phyloP scores from a whole-genome alignment of 2,797 vertebrate species.

The Hypotaenidia okinawae region DNA sequence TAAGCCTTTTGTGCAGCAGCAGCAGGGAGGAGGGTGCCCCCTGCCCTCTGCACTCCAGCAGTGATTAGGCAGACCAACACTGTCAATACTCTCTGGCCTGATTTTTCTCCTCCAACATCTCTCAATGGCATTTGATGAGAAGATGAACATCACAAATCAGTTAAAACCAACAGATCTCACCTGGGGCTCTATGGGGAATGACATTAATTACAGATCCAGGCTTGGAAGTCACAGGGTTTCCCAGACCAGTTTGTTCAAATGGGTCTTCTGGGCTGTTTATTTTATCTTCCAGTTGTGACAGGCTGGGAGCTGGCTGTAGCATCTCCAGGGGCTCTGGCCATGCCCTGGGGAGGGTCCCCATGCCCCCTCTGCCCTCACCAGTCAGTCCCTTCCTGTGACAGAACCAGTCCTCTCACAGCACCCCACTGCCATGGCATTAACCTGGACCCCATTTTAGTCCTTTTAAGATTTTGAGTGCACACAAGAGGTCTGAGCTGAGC shows the following conservation, averaged over 20 bases:
- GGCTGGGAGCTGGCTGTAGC: not conserved
- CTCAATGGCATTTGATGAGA: not conserved
- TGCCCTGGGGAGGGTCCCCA: not conserved
- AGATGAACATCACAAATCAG: not conserved
- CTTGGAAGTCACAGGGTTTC: not conserved
- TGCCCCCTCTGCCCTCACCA: not conserved
- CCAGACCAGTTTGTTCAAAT: not conserved
- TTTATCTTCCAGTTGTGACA: rapidly evolving
- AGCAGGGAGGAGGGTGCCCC: not conserved
- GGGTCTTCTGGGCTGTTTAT: rapidly evolving
- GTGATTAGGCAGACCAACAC: not conserved
- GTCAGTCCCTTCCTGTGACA: too few relatives aligned
- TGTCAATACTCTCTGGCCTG: rapidly evolving
- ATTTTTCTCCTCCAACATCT: not conserved
- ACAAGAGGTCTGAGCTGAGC: too few relatives aligned
- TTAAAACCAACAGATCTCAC: not conserved
- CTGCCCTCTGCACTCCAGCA: rapidly evolving
- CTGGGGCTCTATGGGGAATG: not conserved
- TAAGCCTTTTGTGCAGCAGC: rapidly evolving
- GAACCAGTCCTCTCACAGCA: not conserved
- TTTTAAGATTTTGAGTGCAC: not conserved
- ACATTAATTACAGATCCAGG: not conserved
- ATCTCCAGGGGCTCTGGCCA: not conserved
- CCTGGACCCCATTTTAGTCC: too few relatives aligned
- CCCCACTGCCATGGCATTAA: not conserved